These are phyloP conservation scores for Rhinolophus ferrumequinum DNA, from an alignment of 2,113 vertebrate species.

Conservation along the genomic window DNA sequence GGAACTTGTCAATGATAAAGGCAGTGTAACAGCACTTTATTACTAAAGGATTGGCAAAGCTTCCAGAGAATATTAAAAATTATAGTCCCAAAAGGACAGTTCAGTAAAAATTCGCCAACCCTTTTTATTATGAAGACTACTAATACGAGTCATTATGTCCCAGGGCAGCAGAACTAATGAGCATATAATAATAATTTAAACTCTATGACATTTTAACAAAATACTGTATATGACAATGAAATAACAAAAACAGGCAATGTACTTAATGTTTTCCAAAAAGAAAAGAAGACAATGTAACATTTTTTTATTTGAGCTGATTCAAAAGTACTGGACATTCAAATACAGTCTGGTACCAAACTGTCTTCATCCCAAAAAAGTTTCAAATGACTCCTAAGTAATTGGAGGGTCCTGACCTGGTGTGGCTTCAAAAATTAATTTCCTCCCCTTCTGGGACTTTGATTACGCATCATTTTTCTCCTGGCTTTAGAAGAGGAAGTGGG, in stretches of 20 bases:
- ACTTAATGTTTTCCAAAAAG: conserved; percentile 47
- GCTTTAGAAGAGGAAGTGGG: neutral
- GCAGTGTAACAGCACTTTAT: conserved; percentile 21
- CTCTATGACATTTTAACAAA: conserved; percentile 63
- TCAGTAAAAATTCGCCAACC: conserved; percentile 66
- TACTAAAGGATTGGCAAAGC: neutral
- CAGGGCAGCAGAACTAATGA: conserved; percentile 75
- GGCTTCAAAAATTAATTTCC: neutral
- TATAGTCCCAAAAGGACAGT: conserved; percentile 71
- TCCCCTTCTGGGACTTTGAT: too few species aligned
- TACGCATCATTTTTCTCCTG: neutral
- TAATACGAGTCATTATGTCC: conserved; percentile 69
- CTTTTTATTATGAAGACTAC: conserved; percentile 69
- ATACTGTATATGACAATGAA: conserved; percentile 43
- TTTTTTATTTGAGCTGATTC: conserved; percentile 27
- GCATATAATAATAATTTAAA: conserved; percentile 65
- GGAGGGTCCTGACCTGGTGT: neutral
- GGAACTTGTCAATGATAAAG: conserved; percentile 55
- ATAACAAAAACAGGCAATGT: conserved; percentile 44
- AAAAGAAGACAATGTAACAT: neutral
- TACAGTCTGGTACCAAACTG: neutral
- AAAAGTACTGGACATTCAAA: conserved; percentile 40
- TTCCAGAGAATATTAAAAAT: conserved; percentile 66
- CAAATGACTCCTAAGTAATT: neutral
- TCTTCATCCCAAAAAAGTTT: conserved; percentile 17